Evolutionary conservation across 2,888 invertebrate genomes (phyloP), one percentile per base, ranked within the genome.

Genomic region (Rhingia rostrata): DNA sequence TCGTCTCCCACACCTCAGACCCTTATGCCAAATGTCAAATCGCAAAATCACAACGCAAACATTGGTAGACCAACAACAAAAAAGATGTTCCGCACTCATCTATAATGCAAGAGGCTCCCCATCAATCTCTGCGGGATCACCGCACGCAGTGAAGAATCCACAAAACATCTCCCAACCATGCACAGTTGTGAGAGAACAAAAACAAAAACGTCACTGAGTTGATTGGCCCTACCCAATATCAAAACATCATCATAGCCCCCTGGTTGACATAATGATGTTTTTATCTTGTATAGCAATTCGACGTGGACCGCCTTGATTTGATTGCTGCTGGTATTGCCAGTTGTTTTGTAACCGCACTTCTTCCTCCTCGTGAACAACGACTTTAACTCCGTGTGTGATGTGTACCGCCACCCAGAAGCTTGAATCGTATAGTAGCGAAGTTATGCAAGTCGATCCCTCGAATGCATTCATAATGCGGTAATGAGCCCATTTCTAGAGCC

Each of bases 221-320:
- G 84, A 84, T 80, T 84, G 84, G 80, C 74, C 84, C 84, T 79
- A 75, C 84, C 84, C 84, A 84, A 79, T 74, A 79, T 84, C 74
- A 64, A 56, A 79, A 84, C 84, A 84, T 79, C 84, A 84, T 75
- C 64, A 75, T 75, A 75, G 74, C 74, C 74, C 66, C 74, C 74
- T 66, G 75, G 69, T 84, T 84, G 84, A 84, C 84, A 74, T 84
- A 84, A 84, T 80, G 60, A 84, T 80, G 84, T 80, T 84, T 75
- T 84, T 80, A 80, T 84, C 69, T 66, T 74, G 6, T 63, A 22
- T 22, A 22, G 22, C 63, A 49, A 63, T 67, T 43, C 56, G 78
- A 73, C 67, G 66, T 73, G 78, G 58, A 12, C 30, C 56, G 64
- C 66, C 49, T 72, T 61, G 82, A 78, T 78, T 78, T 83, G 78